Evolutionary conservation across 2,888 invertebrate genomes (phyloP).

Genomic region (Therioaphis trifolii): DNA sequence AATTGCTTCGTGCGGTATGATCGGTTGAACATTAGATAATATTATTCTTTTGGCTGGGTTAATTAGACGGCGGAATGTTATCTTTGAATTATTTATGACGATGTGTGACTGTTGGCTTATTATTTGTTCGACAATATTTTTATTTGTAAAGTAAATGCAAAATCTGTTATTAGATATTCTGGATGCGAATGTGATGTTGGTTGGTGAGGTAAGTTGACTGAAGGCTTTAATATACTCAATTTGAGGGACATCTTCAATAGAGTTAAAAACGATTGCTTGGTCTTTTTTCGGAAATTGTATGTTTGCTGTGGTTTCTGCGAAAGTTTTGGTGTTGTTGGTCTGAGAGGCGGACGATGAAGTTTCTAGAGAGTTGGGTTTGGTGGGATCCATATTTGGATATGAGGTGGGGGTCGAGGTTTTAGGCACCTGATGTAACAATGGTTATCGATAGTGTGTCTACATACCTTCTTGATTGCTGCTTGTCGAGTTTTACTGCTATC

Average conservation of each 20-base stretch:
- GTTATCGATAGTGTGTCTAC: no score
- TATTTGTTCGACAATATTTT: background rate
- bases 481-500: conserved; percentile 15
- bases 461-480: no score
- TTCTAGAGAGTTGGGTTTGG: background rate
- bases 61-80: background rate
- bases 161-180: conserved; percentile 3
- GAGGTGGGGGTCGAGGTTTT: no score
- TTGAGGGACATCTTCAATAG: background rate
- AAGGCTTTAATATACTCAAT: conserved; percentile 27
- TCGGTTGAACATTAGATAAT: background rate
- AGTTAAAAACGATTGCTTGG: background rate
- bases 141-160: background rate
- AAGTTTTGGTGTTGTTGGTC: background rate
- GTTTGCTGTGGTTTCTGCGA: conserved; percentile 8
- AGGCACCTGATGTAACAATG: no score
- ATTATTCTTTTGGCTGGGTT: no score
- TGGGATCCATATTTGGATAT: no score
- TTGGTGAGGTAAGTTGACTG: no score
- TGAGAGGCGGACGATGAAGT: no score
- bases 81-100: background rate
- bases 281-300: conserved; percentile 12
- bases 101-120: background rate
- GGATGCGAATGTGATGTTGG: background rate
- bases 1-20: conserved; percentile 1